Conservation (phyloP, 2,797 vertebrate species). For the Cyprinodon diabolis region DNA sequence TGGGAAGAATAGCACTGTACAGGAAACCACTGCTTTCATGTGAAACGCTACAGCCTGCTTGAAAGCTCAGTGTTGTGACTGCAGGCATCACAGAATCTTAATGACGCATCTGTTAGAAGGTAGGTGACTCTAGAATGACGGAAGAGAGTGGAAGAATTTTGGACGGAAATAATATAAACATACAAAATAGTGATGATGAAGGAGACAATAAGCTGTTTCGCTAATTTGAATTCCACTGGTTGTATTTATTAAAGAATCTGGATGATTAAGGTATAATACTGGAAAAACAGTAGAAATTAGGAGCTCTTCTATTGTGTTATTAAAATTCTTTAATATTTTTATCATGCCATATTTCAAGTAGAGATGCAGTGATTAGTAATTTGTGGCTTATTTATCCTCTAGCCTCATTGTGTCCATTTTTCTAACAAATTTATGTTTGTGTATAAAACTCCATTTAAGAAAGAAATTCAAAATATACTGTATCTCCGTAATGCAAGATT, state of each 20-base stretch:
- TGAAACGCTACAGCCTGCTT: constrained; percentile 1
- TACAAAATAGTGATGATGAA: constrained; percentile 31
- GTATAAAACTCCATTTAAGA: neutral
- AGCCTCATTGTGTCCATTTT: neutral
- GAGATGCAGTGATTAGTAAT: neutral
- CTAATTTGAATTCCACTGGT: constrained; percentile 23
- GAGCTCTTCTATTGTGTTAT: constrained; percentile 3
- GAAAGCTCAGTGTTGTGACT: constrained; percentile 31
- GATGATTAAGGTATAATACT: constrained; percentile 16
- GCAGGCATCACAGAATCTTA: constrained; percentile 23
- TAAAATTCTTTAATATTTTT: neutral
- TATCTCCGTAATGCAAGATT: neutral
- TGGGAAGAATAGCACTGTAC: constrained; percentile 44
- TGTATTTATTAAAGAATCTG: constrained; percentile 28
- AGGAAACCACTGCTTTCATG: neutral
- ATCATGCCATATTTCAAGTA: neutral
- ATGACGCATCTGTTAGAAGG: constrained; percentile 16
- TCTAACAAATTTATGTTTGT: neutral
- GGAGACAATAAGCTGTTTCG: constrained; percentile 47
- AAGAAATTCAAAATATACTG: neutral
- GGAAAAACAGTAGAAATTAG: constrained; percentile 18
- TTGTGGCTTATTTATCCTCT: neutral
- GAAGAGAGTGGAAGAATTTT: constrained; percentile 21
- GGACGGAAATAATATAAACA: constrained; percentile 39
- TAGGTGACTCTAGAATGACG: constrained; percentile 13